Base-by-base conservation (phyloP, 1,140 invertebrate species). In the Stenopsyche tienmushanensis region DNA sequence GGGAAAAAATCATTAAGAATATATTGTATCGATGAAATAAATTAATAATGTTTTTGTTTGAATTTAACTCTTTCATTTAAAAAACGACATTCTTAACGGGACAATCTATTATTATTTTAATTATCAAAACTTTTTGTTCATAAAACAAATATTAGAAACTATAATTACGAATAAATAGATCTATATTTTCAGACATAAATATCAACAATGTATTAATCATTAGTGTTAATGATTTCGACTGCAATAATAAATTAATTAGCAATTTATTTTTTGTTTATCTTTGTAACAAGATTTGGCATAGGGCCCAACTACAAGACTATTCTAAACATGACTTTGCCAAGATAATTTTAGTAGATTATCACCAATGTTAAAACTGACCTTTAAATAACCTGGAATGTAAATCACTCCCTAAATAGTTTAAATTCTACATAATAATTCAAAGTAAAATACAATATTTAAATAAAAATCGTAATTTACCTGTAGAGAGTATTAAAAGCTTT, bases 401-500 rank as follows among this genome's bases (percentile, higher is more conserved):
- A 13, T 50, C 21, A 50, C 18, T 2, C n/a, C 3, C 13, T 15
- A 3, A 13, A 15, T 44, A 2, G 3, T 44, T 3, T 17, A 2
- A 44, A 44, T 39, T 39, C 7, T 44, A n/a, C 41, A 44, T 44
- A 44, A 44, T 15, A 13, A 44, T 3, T 15, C 18, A 13, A 3
- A 44, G 18, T 3, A 13, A 13, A 39, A 52, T 44, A 20, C n/a
- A 52, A 45, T n/a, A n/a, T n/a, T n/a, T n/a, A n/a, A n/a, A n/a
- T n/a, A 67, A 67, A 39, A 64, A 69, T 60, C 15, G 53, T 53
- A 72, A 80, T 62, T 75, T 69, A 85, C 82, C 92, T 89, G 82
- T 97, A 97, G 21, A 96, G 80, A 59, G 94, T 98, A 77, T 94
- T 97, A 79, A 97, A 97, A 50, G 93, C 91, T 80, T 96, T 96